Percentiles rank a stretch among this genome's conserved stretches.
phyloP scores from a whole-genome alignment of 2,797 vertebrate species.

The Danio albolineatus region DNA sequence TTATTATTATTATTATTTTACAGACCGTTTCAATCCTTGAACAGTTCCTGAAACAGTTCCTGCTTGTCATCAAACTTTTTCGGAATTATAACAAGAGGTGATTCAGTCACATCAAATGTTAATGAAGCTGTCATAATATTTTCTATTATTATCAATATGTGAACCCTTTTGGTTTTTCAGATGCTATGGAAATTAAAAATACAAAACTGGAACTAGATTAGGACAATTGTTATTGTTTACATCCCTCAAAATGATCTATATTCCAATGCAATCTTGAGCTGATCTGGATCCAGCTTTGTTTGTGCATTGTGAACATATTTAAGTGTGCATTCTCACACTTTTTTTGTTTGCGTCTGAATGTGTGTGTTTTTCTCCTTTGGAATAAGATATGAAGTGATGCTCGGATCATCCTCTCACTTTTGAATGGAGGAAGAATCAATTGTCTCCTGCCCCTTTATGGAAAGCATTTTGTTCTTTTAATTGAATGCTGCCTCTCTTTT shows the following conservation, averaged over 20 bases:
- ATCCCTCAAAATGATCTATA: neutral
- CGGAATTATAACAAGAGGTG: too few species aligned
- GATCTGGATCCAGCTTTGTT: constrained; percentile 9
- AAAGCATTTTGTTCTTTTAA: constrained; percentile 72
- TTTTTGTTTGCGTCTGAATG: constrained; percentile 37
- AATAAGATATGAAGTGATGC: constrained; percentile 61
- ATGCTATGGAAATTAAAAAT: too few species aligned
- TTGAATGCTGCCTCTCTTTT: constrained; percentile 65
- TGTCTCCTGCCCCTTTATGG: constrained; percentile 70
- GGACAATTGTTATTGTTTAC: too few species aligned
- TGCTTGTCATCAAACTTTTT: too few species aligned
- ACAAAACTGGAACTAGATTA: too few species aligned
- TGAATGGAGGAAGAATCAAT: constrained; percentile 70
- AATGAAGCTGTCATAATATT: too few species aligned
- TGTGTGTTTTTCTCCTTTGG: constrained; percentile 55
- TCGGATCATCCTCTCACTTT: constrained; percentile 56
- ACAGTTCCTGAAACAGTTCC: too few species aligned
- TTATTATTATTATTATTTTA: too few species aligned
- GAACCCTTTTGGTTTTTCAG: too few species aligned
- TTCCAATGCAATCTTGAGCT: neutral
- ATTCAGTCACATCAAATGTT: too few species aligned
- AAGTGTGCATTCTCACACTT: constrained; percentile 39
- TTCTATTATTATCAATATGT: too few species aligned
- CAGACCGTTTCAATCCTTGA: too few species aligned
- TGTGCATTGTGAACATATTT: constrained; percentile 45